Base-by-base conservation (phyloP, 2,113 vertebrate genomes). In the Dryoscopus gambensis region DNA sequence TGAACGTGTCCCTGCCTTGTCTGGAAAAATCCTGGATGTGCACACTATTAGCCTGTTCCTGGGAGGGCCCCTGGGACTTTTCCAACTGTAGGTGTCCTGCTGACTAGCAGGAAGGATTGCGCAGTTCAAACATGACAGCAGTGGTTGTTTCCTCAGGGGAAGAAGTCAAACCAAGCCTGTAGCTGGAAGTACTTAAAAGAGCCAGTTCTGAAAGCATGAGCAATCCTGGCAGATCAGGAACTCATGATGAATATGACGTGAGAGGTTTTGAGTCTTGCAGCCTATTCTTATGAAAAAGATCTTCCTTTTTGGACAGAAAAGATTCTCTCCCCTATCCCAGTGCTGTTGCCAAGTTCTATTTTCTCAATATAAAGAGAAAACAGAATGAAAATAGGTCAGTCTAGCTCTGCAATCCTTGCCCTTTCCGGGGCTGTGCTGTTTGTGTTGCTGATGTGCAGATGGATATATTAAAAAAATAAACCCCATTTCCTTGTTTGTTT, bases 101-200 rank as follows among this genome's bases (percentile, higher is more conserved):
- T 93, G 84, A 85, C 49, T 80, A 35, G 84, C 82, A 94, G 87
- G 82, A 88, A 81, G 79, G 79, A 77, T 81, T 71, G 69, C 5
- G 2, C 75, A 63, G 71, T 86, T 92, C 39, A 74, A 92, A 77
- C 70, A 63, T 33, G 68, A 87, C 75, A 80, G 91, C 57, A 67
- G 87, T 0, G 0, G 90, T 85, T 90, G 42, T 94, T 85, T 91
- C 95, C 90, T 77, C 59, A 5, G 91, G 95, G 93, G 39, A 87
- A 84, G 88, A 49, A 95, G 59, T 88, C 30, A 69, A 70, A 80
- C 75, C 79, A 92, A 78, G 77, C 84, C 73, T 64, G 60, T 70
- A 89, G 73, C 87, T 94, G 93, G 96, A 96, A 96, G 78, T 64
- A 85, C 75, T 94, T 96, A 15, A 84, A 90, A 57, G 71, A 84